Conservation (phyloP, 2,888 invertebrate species). For the Erebia palarica region DNA sequence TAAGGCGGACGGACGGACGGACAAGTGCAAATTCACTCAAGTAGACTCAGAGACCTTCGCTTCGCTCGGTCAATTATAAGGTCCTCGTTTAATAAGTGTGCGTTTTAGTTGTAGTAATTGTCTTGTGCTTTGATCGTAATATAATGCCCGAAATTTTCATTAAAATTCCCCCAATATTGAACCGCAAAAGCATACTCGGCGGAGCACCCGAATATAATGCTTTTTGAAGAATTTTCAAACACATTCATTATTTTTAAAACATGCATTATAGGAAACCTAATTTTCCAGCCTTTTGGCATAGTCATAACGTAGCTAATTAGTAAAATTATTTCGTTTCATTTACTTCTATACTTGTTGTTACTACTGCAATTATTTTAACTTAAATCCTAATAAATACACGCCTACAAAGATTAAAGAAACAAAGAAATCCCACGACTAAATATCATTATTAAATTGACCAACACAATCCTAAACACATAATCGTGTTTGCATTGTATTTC, state of each 20-base stretch:
- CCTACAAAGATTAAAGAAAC: neutral
- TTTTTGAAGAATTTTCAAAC: conserved; percentile 16
- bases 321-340: too few species aligned
- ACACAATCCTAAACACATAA: conserved; percentile 9
- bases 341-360: too few species aligned
- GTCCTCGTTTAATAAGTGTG: conserved; percentile 5
- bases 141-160: conserved; percentile 29
- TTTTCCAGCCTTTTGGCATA: neutral
- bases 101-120: conserved; percentile 12
- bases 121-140: conserved; percentile 1
- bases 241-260: conserved; percentile 12
- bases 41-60: too few species aligned
- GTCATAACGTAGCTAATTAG: too few species aligned
- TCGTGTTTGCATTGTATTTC: conserved; percentile 10
- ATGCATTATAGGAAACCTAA: neutral
- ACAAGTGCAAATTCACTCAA: too few species aligned
- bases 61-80: too few species aligned
- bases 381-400: too few species aligned
- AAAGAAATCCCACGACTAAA: neutral
- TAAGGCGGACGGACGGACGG: too few species aligned
- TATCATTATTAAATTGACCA: neutral
- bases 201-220: conserved; percentile 8
- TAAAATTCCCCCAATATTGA: conserved; percentile 38
- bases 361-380: too few species aligned
- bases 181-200: conserved; percentile 36